phyloP scores from a whole-genome alignment of 1,140 invertebrate species.

The Drosophila aff. region DNA sequence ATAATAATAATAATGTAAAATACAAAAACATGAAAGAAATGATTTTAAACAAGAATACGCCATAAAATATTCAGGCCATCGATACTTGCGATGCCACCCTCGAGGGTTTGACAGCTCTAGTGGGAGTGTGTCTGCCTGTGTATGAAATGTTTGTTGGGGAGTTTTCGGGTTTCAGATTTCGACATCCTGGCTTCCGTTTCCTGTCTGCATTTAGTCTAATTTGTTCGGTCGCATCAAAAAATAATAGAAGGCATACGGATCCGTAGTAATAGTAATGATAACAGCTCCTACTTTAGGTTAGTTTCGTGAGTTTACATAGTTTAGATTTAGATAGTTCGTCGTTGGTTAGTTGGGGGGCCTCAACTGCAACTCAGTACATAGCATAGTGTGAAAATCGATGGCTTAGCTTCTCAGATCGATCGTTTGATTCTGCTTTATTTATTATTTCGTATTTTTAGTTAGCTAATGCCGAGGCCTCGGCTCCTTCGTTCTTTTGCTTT shows the following conservation, averaged over 20 bases:
- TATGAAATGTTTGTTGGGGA: conserved; percentile 36
- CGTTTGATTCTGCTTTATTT: conserved; percentile 25
- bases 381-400: conserved; percentile 63
- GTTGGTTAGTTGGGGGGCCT: conserved; percentile 68
- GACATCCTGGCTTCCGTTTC: conserved; percentile 15
- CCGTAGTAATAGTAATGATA: conserved; percentile 67
- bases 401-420: conserved; percentile 39
- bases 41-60: background rate
- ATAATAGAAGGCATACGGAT: conserved; percentile 69
- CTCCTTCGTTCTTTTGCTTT: conserved; percentile 46
- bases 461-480: conserved; percentile 30
- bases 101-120: background rate
- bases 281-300: conserved; percentile 77
- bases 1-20: background rate
- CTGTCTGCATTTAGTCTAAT: conserved; percentile 72
- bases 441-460: conserved; percentile 14
- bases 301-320: conserved; percentile 69
- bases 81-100: background rate
- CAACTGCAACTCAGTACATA: conserved; percentile 76
- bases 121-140: conserved; percentile 29
- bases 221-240: conserved; percentile 68
- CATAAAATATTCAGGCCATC: no score
- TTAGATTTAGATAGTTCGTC: conserved; percentile 69
- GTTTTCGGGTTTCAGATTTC: conserved; percentile 10
- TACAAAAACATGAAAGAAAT: background rate